These are phyloP conservation scores for Capitella teleta DNA, from an alignment of 1,140 invertebrate species.

Conservation along the genomic window DNA sequence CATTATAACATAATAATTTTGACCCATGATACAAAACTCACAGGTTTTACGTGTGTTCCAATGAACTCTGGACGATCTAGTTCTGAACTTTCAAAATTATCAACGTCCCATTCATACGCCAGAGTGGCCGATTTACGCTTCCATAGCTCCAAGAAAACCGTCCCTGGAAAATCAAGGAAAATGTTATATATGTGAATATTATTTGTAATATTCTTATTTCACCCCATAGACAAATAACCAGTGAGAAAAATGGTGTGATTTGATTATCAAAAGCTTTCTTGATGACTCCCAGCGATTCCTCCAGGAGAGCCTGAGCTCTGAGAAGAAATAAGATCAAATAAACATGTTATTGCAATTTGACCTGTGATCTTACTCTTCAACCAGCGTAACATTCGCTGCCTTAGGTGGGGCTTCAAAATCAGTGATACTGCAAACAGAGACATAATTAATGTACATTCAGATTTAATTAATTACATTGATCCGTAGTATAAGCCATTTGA, in stretches of 20 bases:
- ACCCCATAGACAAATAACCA: slow-evolving; percentile 44
- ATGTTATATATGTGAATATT: background rate
- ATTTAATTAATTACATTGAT: too few species aligned
- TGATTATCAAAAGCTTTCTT: slow-evolving; percentile 39
- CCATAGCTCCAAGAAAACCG: slow-evolving; percentile 44
- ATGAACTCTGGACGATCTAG: slow-evolving; percentile 40
- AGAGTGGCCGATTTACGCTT: slow-evolving; percentile 36
- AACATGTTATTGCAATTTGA: too few species aligned
- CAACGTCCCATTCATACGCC: slow-evolving; percentile 44
- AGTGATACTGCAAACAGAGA: too few species aligned
- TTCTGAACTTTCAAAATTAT: slow-evolving; percentile 41
- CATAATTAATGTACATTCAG: too few species aligned
- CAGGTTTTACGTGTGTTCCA: slow-evolving; percentile 24
- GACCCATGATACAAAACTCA: slow-evolving; percentile 10
- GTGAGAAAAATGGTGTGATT: slow-evolving; percentile 40
- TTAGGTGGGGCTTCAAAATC: too few species aligned
- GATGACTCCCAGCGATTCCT: slow-evolving; percentile 19
- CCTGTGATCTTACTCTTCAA: too few species aligned
- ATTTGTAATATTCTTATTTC: too few species aligned
- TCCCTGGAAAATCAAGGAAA: slow-evolving; percentile 25
- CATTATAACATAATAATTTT: too few species aligned
- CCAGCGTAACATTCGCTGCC: too few species aligned
- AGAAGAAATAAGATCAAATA: too few species aligned
- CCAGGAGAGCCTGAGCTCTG: too few species aligned
- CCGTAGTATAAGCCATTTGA: too few species aligned